These are phyloP conservation scores for Beris chalybata DNA, from an alignment of 2,888 invertebrate genomes.

Conservation along the genomic window DNA sequence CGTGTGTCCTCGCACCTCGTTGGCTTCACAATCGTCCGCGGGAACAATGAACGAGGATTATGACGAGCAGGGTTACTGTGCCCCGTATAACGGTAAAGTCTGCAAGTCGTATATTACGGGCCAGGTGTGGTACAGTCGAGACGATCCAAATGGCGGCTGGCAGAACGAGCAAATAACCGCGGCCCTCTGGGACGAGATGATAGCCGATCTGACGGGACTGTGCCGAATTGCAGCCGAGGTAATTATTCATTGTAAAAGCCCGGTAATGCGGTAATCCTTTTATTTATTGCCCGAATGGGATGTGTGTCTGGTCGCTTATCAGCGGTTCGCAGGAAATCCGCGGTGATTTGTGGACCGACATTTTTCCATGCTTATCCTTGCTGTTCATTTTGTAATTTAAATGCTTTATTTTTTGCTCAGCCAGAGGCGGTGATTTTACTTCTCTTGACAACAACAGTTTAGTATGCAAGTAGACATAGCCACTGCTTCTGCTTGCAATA, in stretches of 20 bases:
- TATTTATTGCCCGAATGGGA: conserved; percentile 29
- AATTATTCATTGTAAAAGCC: conserved; percentile 36
- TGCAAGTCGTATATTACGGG: conserved; percentile 70
- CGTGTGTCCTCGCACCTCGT: conserved; percentile 25
- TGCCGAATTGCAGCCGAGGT: conserved; percentile 86
- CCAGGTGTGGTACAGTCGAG: conserved; percentile 77
- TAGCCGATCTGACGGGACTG: conserved; percentile 75
- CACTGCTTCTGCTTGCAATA: no score
- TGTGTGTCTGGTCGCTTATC: conserved; percentile 20
- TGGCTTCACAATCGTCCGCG: conserved; percentile 15
- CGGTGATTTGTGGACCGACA: not conserved
- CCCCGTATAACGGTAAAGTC: conserved; percentile 82
- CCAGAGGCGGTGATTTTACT: no score
- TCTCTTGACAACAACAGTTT: no score
- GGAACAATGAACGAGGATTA: conserved; percentile 21
- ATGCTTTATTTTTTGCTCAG: no score
- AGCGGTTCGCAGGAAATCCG: conserved; percentile 9
- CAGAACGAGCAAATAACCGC: conserved; percentile 83
- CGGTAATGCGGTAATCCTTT: conserved; percentile 19
- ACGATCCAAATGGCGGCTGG: conserved; percentile 64
- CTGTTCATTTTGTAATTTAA: no score
- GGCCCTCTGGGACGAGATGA: conserved; percentile 84
- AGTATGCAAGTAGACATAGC: no score
- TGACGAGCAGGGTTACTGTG: conserved; percentile 72
- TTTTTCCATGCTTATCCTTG: no score